phyloP scores from a whole-genome alignment of 1,140 invertebrate species.

The Brachystomella parvula region DNA sequence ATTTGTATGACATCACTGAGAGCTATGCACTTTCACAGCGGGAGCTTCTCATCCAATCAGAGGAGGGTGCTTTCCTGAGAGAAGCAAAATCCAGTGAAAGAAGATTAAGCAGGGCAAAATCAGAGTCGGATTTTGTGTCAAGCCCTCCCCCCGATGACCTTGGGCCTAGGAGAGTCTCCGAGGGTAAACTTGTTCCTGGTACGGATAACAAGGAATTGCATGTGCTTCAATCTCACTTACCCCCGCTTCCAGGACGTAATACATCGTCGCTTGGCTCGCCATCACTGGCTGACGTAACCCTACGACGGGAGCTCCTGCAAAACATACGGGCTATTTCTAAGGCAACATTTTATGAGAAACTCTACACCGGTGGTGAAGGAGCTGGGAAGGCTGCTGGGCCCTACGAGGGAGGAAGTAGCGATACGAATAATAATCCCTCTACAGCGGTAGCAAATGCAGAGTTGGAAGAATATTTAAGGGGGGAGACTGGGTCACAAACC shows the following conservation, averaged over 20 bases:
- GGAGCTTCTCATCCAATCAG: not conserved
- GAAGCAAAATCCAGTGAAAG: not conserved
- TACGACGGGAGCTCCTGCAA: constrained; percentile 30
- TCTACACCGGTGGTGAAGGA: constrained; percentile 22
- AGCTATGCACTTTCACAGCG: constrained; percentile 1
- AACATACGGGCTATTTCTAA: constrained; percentile 30
- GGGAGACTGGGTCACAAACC: constrained; percentile 10
- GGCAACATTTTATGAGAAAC: constrained; percentile 30
- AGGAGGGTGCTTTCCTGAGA: not conserved
- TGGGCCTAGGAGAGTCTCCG: not conserved
- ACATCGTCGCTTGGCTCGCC: not conserved
- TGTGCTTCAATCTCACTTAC: not conserved
- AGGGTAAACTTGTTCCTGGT: not conserved
- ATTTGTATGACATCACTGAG: not conserved
- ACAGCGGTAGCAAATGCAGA: constrained; percentile 3
- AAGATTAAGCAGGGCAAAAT: not conserved
- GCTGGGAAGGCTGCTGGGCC: too few relatives aligned
- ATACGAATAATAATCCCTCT: constrained; percentile 10
- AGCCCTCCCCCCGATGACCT: not conserved
- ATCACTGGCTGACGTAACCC: constrained; percentile 17
- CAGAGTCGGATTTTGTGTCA: not conserved
- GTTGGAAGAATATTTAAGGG: constrained; percentile 22
- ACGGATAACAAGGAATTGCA: not conserved
- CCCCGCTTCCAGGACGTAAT: not conserved
- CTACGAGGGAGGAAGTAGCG: not conserved